Base-by-base conservation (phyloP, 2,888 invertebrate species). In the Baronia brevicornis region DNA sequence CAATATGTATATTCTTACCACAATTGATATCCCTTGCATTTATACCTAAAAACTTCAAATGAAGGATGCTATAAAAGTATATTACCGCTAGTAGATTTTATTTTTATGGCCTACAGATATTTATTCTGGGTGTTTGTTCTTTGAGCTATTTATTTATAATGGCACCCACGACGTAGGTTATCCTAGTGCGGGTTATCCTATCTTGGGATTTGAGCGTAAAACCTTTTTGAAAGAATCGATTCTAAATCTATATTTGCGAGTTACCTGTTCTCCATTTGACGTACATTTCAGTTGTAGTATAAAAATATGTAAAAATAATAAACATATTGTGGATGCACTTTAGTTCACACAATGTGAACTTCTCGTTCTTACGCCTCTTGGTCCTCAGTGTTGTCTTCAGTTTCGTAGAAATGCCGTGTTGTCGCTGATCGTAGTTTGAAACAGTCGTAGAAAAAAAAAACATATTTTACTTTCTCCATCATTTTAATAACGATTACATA, bases 321-420 rank as follows among this genome's bases (percentile, higher is more conserved):
- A 6, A 11, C 2, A 40, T 39, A 50, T 63, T 67, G 70, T 77
- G 69, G 74, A 65, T 77, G 74, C 72, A 72, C 68, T 54, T 55
- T 58, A 66, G 51, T 35, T 54, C 47, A 46, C 40, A n/a, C 48
- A 59, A 13, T 58, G 50, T 58, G 58, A 60, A 60, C 62, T 56
- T 68, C 67, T 69, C 60, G 60, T 41, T n/a, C n/a, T n/a, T 49
- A 57, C 51, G 61, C 66, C 69, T 70, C 65, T 59, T 57, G 54
- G 52, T 64, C 62, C 47, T 54, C 50, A 54, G 39, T 52, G 46
- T 56, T 48, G 35, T 43, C 46, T 29, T 24, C 20, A 8, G 9
- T 10, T 9, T 17, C 26, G 20, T 36, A 30, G 36, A 20, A 8
- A 9, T 24, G 28, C 20, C 41, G 51, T 37, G 45, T 54, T 46